A percentile compares a stretch with the other conserved stretches of the same genome.
Evolutionary conservation across 2,797 vertebrate genomes (phyloP).

Genomic region (Acipenser oxyrinchus): DNA sequence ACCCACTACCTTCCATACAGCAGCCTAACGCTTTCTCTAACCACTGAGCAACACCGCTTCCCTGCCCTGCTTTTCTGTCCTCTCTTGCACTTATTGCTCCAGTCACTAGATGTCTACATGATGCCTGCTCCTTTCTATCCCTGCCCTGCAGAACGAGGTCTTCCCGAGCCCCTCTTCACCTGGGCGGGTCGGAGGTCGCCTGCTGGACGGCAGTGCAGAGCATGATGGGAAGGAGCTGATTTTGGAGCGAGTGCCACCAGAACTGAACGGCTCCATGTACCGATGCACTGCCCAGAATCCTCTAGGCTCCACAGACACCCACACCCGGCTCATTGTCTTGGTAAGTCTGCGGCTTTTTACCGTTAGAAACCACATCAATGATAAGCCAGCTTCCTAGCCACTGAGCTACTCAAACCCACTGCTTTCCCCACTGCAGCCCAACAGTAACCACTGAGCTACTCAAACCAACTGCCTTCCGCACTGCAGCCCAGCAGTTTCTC

Average conservation of each 20-base stretch:
- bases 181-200: constrained; percentile 78
- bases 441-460: too few relatives aligned
- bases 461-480: too few relatives aligned
- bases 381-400: background rate
- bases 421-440: too few relatives aligned
- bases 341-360: constrained; percentile 42
- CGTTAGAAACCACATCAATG: background rate
- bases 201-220: constrained; percentile 74
- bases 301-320: constrained; percentile 82
- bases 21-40: background rate
- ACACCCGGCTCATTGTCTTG: constrained; percentile 88
- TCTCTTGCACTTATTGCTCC: background rate
- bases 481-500: too few relatives aligned
- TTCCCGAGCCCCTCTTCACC: constrained; percentile 87
- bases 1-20: too few relatives aligned
- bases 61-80: constrained; percentile 23
- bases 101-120: background rate
- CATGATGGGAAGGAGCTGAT: constrained; percentile 73
- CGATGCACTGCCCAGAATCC: constrained; percentile 90
- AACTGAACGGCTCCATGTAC: constrained; percentile 90
- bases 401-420: background rate
- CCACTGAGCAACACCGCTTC: constrained; percentile 1
- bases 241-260: constrained; percentile 77
- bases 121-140: background rate
- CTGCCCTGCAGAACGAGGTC: constrained; percentile 69